phyloP scores from a whole-genome alignment of 1,140 invertebrate genomes.

The Zaprionus kolodkinae region DNA sequence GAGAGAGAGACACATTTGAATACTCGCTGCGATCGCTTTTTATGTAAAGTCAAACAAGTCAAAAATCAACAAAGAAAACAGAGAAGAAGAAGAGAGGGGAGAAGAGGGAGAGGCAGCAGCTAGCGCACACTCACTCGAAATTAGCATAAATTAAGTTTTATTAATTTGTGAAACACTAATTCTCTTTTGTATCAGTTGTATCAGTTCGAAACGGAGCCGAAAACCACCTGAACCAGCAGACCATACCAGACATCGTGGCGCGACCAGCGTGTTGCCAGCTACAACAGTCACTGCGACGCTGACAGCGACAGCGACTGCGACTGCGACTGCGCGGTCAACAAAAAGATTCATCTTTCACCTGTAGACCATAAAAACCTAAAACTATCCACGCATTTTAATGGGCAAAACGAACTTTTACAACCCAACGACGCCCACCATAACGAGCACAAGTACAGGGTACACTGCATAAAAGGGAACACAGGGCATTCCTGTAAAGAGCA shows the following conservation, averaged over 20 bases:
- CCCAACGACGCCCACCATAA: slow-evolving; percentile 55
- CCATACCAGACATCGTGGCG: slow-evolving; percentile 72
- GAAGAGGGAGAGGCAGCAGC: not conserved
- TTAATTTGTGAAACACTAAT: slow-evolving; percentile 82
- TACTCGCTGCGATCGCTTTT: slow-evolving; percentile 58
- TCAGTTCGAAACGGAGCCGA: slow-evolving; percentile 17
- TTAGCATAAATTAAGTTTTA: slow-evolving; percentile 83
- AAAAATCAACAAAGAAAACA: slow-evolving; percentile 31
- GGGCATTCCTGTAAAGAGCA: not conserved
- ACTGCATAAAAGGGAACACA: not conserved
- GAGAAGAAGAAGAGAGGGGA: not conserved
- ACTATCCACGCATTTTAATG: slow-evolving; percentile 64
- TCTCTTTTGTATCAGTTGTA: slow-evolving; percentile 67
- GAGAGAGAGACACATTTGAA: slow-evolving; percentile 55
- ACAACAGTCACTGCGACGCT: not conserved
- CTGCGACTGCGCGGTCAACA: slow-evolving; percentile 12
- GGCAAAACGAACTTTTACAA: slow-evolving; percentile 62
- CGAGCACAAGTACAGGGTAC: slow-evolving; percentile 14
- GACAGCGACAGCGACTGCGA: not conserved
- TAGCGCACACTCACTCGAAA: slow-evolving; percentile 42
- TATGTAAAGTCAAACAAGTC: slow-evolving; percentile 63
- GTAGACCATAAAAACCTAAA: slow-evolving; percentile 57
- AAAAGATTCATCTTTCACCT: slow-evolving; percentile 66
- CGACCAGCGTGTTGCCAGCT: slow-evolving; percentile 25
- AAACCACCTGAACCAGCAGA: slow-evolving; percentile 14